Conservation (phyloP, 2,113 vertebrate species). For the Illadopsis cleaveri region DNA sequence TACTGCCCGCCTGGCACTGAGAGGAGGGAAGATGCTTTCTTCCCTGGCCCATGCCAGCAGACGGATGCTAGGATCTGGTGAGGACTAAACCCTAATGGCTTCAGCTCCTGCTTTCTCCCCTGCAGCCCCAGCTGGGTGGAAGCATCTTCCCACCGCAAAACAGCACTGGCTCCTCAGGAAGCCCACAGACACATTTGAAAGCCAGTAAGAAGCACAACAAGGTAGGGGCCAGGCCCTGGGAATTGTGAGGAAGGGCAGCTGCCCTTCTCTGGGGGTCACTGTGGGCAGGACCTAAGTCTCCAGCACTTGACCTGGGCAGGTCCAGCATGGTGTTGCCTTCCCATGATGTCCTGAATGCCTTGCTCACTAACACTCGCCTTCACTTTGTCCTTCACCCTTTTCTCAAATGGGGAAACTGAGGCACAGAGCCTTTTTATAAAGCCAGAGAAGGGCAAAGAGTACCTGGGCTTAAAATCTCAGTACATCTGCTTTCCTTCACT, state of each 20-base stretch:
- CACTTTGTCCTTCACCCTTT: background rate
- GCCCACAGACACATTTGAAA: background rate
- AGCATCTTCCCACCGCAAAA: background rate
- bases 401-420: background rate
- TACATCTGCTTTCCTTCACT: background rate
- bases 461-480: background rate
- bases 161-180: background rate
- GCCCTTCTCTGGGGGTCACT: background rate
- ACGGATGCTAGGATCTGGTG: accelerated
- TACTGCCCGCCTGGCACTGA: background rate
- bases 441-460: background rate
- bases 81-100: background rate
- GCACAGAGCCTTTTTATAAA: background rate
- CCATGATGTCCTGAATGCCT: background rate
- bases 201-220: conserved; percentile 59
- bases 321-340: background rate
- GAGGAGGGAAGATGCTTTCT: background rate
- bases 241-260: background rate
- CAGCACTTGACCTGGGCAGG: background rate
- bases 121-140: conserved; percentile 47
- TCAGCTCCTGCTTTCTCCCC: conserved; percentile 27
- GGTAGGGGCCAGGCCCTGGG: background rate
- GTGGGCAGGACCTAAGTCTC: background rate
- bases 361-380: background rate
- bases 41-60: accelerated